Evolutionary conservation across 2,888 invertebrate genomes (phyloP).

Genomic region (Sipha maydis): DNA sequence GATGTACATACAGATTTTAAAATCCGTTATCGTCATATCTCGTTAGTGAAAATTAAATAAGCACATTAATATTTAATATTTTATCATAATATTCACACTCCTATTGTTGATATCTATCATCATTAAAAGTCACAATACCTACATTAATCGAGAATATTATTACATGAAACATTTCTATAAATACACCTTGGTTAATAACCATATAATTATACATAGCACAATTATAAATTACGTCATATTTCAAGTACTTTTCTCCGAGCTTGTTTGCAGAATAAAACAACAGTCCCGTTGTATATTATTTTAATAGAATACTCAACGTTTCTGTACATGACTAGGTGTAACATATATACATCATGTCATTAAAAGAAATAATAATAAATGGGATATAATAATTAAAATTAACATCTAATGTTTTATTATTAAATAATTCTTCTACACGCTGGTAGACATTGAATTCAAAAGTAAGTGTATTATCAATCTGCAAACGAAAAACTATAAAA

Average conservation of each 20-base stretch:
- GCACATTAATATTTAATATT: background rate
- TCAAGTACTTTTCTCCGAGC: conserved; percentile 14
- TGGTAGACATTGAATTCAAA: too few relatives aligned
- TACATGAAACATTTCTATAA: background rate
- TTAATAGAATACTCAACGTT: conserved; percentile 44
- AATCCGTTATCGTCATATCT: background rate
- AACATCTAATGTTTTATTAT: background rate
- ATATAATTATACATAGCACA: background rate
- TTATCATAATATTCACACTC: background rate
- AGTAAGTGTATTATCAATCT: too few relatives aligned
- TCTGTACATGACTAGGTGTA: conserved; percentile 1
- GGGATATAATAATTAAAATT: background rate
- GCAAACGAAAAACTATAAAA: too few relatives aligned
- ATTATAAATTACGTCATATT: conserved; percentile 14
- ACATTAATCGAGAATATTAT: background rate
- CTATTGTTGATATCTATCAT: background rate
- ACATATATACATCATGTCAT: background rate
- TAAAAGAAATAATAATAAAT: too few relatives aligned
- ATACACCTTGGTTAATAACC: background rate
- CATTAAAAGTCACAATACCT: background rate
- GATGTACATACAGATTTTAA: too few relatives aligned
- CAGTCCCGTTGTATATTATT: background rate
- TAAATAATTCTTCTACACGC: too few relatives aligned
- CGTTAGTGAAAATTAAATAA: background rate
- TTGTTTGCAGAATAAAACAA: conserved; percentile 21